These are phyloP conservation scores for Eudemis profundana DNA, from an alignment of 2,888 invertebrate genomes.

Conservation along the genomic window DNA sequence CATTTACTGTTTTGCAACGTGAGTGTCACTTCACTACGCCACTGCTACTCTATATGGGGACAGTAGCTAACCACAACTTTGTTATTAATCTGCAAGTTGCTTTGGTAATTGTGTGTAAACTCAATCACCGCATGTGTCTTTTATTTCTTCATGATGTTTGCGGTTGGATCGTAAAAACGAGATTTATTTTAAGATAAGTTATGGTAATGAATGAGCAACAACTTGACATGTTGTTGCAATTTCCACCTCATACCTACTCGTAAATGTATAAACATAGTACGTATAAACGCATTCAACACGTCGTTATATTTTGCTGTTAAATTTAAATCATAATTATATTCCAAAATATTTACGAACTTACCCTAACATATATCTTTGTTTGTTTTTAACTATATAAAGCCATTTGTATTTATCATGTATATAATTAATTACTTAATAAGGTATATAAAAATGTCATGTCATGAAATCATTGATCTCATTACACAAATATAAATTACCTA, in stretches of 20 bases:
- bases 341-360: no score
- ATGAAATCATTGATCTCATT: no score
- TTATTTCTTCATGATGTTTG: conserved; percentile 30
- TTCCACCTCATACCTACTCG: background rate
- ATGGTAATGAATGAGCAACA: conserved; percentile 14
- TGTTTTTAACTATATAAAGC: no score
- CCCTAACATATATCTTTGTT: no score
- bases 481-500: no score
- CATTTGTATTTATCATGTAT: no score
- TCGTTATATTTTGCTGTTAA: no score
- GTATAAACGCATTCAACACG: no score
- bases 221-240: background rate
- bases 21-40: conserved; percentile 47
- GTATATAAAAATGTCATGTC: no score
- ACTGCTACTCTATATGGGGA: conserved; percentile 18
- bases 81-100: conserved; percentile 27
- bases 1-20: conserved; percentile 67
- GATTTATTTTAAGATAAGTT: conserved; percentile 16
- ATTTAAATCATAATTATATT: no score
- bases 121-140: conserved; percentile 12
- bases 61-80: conserved; percentile 35
- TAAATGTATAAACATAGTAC: conserved; percentile 9
- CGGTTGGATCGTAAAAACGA: conserved; percentile 28
- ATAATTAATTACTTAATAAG: no score
- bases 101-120: conserved; percentile 33